Conservation (phyloP, 2,888 invertebrate genomes). For the Fragum fragum region DNA sequence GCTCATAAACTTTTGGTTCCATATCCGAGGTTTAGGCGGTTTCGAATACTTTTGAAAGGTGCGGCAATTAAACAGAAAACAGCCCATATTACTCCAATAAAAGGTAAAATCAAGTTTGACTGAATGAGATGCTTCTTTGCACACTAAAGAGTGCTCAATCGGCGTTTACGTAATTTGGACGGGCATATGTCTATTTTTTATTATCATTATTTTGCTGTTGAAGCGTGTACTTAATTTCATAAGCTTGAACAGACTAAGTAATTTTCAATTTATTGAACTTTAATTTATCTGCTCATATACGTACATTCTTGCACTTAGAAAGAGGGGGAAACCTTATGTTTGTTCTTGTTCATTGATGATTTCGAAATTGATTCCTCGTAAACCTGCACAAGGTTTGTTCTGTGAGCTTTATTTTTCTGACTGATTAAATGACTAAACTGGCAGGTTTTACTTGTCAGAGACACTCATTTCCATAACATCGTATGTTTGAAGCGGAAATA, state of each 20-base stretch:
- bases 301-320: no score
- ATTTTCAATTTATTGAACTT: no score
- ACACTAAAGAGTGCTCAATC: neutral
- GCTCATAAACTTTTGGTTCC: neutral
- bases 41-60: no score
- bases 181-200: neutral
- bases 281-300: no score
- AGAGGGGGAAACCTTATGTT: no score
- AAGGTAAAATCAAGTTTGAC: neutral
- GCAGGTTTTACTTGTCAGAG: slow-evolving; percentile 21
- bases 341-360: no score
- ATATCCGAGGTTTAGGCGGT: neutral
- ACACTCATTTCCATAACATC: slow-evolving; percentile 14
- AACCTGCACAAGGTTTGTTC: neutral
- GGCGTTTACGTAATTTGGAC: neutral
- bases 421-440: neutral
- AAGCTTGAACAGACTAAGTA: no score
- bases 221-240: no score
- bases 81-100: no score
- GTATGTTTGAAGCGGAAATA: slow-evolving; percentile 18
- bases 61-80: no score
- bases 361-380: no score
- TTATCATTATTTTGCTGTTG: neutral
- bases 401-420: neutral
- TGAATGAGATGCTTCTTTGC: neutral